Percentiles rank a stretch among this genome's conserved stretches.
These are phyloP conservation scores for Melanotaenia trifasciata DNA, from an alignment of 2,797 vertebrate genomes.

Conservation along the genomic window DNA sequence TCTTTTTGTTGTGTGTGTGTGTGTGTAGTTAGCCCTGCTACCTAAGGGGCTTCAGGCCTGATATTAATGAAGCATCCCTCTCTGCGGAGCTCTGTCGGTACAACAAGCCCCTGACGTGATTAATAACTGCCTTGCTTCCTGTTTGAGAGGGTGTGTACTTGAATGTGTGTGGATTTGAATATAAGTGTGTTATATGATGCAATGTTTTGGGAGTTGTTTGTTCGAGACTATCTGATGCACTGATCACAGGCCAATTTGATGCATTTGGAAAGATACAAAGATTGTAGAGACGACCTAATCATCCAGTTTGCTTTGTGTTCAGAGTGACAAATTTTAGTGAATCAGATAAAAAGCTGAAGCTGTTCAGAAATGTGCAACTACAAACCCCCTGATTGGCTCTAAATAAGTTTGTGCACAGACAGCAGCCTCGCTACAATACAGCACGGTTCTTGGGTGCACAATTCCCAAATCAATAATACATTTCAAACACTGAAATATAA, in stretches of 20 bases:
- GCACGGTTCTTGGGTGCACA: not conserved
- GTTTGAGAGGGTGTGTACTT: conserved; percentile 11
- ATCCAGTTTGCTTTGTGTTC: not conserved
- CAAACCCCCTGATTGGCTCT: not conserved
- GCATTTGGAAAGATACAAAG: not conserved
- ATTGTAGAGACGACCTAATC: not conserved
- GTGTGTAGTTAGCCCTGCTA: conserved; percentile 16
- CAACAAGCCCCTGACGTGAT: conserved; percentile 73
- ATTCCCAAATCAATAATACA: not conserved
- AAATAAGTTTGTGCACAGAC: not conserved
- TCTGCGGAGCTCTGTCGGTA: conserved; percentile 62
- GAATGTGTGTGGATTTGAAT: conserved; percentile 9
- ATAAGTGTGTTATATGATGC: conserved; percentile 13
- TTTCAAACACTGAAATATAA: not conserved
- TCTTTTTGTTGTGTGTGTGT: conserved; percentile 19
- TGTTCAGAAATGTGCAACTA: not conserved
- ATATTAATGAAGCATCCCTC: conserved; percentile 76
- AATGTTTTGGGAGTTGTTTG: conserved; percentile 10
- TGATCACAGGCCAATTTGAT: conserved; percentile 2
- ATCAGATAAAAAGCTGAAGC: not conserved
- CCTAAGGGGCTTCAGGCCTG: conserved; percentile 49
- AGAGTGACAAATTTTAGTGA: not conserved
- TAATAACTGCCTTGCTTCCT: conserved; percentile 60
- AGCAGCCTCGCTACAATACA: not conserved
- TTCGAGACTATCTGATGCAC: conserved; percentile 21